phyloP scores from a whole-genome alignment of 2,113 vertebrate genomes.

The Panthera tigris region DNA sequence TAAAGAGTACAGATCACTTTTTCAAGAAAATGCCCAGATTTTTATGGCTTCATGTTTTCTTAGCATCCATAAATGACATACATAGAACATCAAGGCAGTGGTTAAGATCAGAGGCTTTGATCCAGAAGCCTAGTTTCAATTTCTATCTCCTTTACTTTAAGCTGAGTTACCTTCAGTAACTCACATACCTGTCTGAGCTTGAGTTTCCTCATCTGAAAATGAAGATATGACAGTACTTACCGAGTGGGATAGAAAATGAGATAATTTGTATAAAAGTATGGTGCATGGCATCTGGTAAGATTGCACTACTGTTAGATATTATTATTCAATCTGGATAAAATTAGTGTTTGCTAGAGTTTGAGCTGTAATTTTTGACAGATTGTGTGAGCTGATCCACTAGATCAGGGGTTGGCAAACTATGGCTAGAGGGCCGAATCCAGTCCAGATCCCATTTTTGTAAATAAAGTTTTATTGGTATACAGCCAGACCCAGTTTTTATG shows the following conservation, averaged over 20 bases:
- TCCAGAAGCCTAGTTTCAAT: not conserved
- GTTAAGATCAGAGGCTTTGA: not conserved
- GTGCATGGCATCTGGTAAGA: not conserved
- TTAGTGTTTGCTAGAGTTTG: not conserved
- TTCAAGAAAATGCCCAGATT: not conserved
- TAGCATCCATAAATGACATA: not conserved
- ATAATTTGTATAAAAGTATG: not conserved
- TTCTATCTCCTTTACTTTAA: not conserved
- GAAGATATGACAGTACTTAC: not conserved
- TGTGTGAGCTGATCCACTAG: not conserved
- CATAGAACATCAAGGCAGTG: not conserved
- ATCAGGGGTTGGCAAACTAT: not conserved
- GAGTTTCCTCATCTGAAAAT: conserved; percentile 21
- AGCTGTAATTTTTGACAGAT: not conserved
- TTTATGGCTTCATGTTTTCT: not conserved
- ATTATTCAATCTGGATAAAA: conserved; percentile 29
- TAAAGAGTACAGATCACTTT: not conserved
- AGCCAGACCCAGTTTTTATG: not conserved
- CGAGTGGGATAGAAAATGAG: not conserved
- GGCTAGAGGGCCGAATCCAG: not conserved
- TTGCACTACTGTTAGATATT: not conserved
- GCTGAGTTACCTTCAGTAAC: not conserved
- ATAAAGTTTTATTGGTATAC: conserved; percentile 21
- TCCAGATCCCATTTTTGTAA: not conserved
- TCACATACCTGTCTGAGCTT: not conserved